Evolutionary conservation across 2,113 vertebrate genomes (phyloP), one percentile per base, ranked within the genome.

Genomic region (Dromaius novaehollandiae): DNA sequence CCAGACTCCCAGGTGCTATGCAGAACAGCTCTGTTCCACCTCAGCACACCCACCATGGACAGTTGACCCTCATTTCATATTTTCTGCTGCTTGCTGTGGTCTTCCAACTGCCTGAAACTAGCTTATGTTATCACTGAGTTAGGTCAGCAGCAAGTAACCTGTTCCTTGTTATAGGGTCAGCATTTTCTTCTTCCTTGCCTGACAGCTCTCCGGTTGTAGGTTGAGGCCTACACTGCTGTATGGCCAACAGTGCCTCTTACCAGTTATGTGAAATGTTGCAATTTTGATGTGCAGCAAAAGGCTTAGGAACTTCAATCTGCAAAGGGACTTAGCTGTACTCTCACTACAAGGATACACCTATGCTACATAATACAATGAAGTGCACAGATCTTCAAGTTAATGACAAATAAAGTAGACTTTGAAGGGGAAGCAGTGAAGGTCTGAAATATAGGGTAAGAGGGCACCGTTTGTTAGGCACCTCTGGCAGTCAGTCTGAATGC

Each of bases 381-480:
- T 42, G 46, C 11, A 56, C 25, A 28, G 42, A 40, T 79, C 42
- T 50, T 53, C 12, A 53, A 19, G 25, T 53, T 80, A 66, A 58
- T 2, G 9, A 30, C 6, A 71, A 68, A 42, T 28, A 40, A 83
- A 6, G 8, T 63, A 18, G 9, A 30, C 24, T 68, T 1, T 0
- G 30, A 46, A 48, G 9, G 58, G 6, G 46, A 68, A 80, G 11
- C 19, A 66, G 6, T 17, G 28, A 68, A 53, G 22, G 8, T 7
- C 3, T 9, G 74, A 69, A 65, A 75, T 46, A 22, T n/a, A 65
- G 19, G 46, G 13, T 51, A 34, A 56, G 32, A 78, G 6, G 0
- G 1, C 10, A 7, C 13, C 1, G 1, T n/a, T 11, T 13, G 56
- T 81, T 68, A 64, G 40, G 22, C 24, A n/a, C 38, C 0, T 2